phyloP scores from a whole-genome alignment of 2,888 invertebrate species.

The Pseudeuparius sepicola region DNA sequence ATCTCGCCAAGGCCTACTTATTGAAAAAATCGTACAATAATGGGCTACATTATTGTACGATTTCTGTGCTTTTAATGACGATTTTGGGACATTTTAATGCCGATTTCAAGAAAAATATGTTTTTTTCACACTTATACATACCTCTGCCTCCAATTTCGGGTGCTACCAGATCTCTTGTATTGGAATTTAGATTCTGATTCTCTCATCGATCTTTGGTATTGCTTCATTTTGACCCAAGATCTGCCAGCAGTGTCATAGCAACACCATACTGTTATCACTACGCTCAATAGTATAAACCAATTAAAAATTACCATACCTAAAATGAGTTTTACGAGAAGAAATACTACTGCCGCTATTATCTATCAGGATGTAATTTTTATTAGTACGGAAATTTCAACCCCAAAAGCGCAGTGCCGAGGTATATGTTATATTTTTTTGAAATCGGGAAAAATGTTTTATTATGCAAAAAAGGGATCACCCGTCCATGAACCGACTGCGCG shows the following conservation, averaged over 20 bases:
- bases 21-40: no score
- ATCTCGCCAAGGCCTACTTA: no score
- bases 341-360: background rate
- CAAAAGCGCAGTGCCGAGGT: no score
- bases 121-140: no score
- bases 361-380: background rate
- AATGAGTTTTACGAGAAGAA: conserved; percentile 9
- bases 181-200: conserved; percentile 66
- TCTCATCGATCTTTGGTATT: conserved; percentile 72
- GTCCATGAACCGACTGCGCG: no score
- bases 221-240: conserved; percentile 85
- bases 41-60: no score
- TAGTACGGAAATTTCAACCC: conserved; percentile 4
- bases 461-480: no score
- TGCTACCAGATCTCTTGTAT: conserved; percentile 66
- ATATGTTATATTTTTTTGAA: no score
- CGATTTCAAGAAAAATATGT: no score
- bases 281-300: conserved; percentile 61
- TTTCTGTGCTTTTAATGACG: no score
- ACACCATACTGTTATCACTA: conserved; percentile 73
- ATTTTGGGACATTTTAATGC: no score
- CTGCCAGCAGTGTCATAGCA: conserved; percentile 80
- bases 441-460: no score
- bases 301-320: conserved; percentile 59
- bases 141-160: conserved; percentile 79